A percentile compares a stretch with the other conserved stretches of the same genome.
These are phyloP conservation scores for Tridacna crocea DNA, from an alignment of 2,888 invertebrate genomes.

Conservation along the genomic window DNA sequence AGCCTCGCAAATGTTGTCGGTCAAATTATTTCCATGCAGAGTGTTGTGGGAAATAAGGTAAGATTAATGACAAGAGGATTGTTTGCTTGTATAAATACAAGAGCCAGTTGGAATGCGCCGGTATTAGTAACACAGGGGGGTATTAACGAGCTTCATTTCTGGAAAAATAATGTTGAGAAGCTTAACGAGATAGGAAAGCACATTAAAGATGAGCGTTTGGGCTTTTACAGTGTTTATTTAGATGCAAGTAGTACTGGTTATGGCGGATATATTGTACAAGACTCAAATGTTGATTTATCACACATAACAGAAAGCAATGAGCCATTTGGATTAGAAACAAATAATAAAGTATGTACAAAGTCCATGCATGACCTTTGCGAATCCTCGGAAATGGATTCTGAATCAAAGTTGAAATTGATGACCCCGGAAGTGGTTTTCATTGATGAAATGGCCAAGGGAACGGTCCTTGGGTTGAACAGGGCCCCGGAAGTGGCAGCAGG, in stretches of 20 bases:
- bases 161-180: background rate
- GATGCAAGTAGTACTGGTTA: conserved; percentile 15
- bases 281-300: background rate
- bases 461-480: background rate
- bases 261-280: conserved; percentile 4
- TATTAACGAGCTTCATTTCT: conserved; percentile 2
- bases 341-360: background rate
- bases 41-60: conserved; percentile 13
- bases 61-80: conserved; percentile 18
- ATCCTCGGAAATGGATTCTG: background rate
- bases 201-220: background rate
- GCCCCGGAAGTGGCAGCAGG: conserved; percentile 1
- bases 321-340: background rate
- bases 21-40: conserved; percentile 15
- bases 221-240: background rate
- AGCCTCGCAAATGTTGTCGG: background rate
- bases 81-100: conserved; percentile 11
- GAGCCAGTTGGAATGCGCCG: conserved; percentile 7
- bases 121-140: background rate
- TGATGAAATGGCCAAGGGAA: background rate
- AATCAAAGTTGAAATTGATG: background rate
- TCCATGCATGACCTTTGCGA: background rate
- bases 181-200: background rate
- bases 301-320: background rate
- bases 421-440: background rate